Conservation (phyloP, 1,140 invertebrate species). For the Condylostylus longicornis region DNA sequence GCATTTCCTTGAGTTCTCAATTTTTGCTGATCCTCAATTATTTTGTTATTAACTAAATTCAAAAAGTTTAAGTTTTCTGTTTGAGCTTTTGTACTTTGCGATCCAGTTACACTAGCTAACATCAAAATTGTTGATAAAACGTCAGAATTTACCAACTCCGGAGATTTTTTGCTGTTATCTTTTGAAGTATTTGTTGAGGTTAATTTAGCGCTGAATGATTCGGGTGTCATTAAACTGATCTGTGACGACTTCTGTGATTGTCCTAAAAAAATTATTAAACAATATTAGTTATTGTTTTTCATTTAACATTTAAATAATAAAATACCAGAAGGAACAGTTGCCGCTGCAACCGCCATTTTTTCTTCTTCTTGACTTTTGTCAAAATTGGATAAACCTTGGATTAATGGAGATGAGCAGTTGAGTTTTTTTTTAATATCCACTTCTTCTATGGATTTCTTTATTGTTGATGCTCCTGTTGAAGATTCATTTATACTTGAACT, state of each 20-base stretch:
- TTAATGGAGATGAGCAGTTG: too few species aligned
- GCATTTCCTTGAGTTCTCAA: neutral
- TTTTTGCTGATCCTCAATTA: conserved; percentile 23
- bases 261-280: neutral
- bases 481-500: too few species aligned
- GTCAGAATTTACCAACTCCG: conserved; percentile 22
- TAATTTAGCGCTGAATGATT: conserved; percentile 72
- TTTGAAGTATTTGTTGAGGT: conserved; percentile 41
- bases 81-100: conserved; percentile 7
- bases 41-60: conserved; percentile 26
- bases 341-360: too few species aligned
- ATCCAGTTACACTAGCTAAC: conserved; percentile 24
- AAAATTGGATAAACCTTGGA: too few species aligned
- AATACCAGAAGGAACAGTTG: too few species aligned
- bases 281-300: conserved; percentile 13
- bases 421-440: too few species aligned
- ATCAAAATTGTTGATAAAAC: conserved; percentile 26
- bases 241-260: too few species aligned
- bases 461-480: too few species aligned
- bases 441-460: too few species aligned
- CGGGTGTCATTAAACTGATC: conserved; percentile 68
- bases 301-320: conserved; percentile 14
- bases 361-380: too few species aligned
- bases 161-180: conserved; percentile 6
- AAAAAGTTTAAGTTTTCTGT: conserved; percentile 18